These are phyloP conservation scores for Drosophila dunni DNA, from an alignment of 1,140 invertebrate species.

Conservation along the genomic window DNA sequence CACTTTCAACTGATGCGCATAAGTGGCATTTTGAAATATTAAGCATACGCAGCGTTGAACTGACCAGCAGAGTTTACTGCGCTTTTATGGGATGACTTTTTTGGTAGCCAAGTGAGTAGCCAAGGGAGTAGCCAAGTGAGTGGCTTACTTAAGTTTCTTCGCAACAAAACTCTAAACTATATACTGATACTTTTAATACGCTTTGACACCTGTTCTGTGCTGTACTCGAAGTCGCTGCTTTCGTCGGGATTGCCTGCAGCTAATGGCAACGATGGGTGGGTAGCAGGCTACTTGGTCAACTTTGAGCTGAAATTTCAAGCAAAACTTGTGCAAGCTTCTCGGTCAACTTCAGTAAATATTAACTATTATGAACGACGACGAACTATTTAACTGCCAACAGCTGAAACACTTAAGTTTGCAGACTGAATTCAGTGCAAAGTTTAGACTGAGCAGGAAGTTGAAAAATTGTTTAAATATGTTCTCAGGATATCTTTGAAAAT, in stretches of 20 bases:
- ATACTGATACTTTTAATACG: constrained; percentile 52
- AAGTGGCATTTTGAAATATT: constrained; percentile 44
- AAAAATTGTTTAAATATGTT: background rate
- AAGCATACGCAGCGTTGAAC: constrained; percentile 34
- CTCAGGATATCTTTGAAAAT: too few relatives aligned
- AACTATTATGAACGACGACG: constrained; percentile 17
- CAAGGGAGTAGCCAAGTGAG: background rate
- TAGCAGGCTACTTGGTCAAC: constrained; percentile 14
- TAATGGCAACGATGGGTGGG: background rate
- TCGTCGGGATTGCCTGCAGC: background rate
- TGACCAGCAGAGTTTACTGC: constrained; percentile 15
- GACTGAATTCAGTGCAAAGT: background rate
- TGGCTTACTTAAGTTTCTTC: constrained; percentile 22
- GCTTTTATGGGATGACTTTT: background rate
- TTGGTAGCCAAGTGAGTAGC: constrained; percentile 1
- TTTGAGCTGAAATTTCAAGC: constrained; percentile 16
- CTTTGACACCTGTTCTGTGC: constrained; percentile 60
- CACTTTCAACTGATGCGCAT: constrained; percentile 25
- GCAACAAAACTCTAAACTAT: constrained; percentile 26
- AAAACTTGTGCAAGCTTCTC: constrained; percentile 14
- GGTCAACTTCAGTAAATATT: constrained; percentile 32
- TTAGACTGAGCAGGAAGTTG: background rate
- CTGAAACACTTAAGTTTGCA: constrained; percentile 20
- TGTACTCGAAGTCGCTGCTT: background rate
- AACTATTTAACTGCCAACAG: constrained; percentile 27